Base-by-base conservation (phyloP, 2,113 vertebrate genomes). In the Pollachius pollachius region DNA sequence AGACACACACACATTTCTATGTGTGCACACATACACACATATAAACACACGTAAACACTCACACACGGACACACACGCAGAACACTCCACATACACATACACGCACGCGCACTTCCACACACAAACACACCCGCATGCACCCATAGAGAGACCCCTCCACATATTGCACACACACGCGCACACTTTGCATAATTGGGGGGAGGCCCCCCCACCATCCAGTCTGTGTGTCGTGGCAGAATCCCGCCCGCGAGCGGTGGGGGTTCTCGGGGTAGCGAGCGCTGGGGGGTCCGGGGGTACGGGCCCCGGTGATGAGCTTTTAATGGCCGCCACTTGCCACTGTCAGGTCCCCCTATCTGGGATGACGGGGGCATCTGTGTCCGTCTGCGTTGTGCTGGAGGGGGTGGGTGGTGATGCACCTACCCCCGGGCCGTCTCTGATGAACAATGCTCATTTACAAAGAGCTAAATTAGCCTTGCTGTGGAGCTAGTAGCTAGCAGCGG, bases 261-360 rank as follows among this genome's bases (percentile, higher is more conserved):
- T 2, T 27, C 27, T 4, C 4, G 27, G 27, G 27, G 27, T 27
- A 27, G 80, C 84, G 83, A 89, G 71, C 76, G 67, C 71, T 72
- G 81, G 27, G 27, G 27, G 27, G 27, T 27, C 27, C 27, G 2
- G 27, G 27, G 27, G 27, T 27, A 27, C 4, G 27, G 27, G 27
- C 27, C 27, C 27, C 27, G 37, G 85, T 86, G 84, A 89, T 81
- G 83, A 87, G 87, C 79, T 88, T 90, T 90, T 90, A 89, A 88
- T 85, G 85, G 84, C 81, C 2, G 84, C 82, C 86, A 80, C 85
- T 86, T 73, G 79, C 73, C 73, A 71, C 80, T 81, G 84, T 85
- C 85, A 79, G 18, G 77, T 82, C 77, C 80, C 72, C 81, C 74
- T 85, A 67, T 27, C 27, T 27, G 73, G 71, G 62, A 81, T 84